phyloP scores from a whole-genome alignment of 2,888 invertebrate genomes.

The Lepidocyrtinus sp. region DNA sequence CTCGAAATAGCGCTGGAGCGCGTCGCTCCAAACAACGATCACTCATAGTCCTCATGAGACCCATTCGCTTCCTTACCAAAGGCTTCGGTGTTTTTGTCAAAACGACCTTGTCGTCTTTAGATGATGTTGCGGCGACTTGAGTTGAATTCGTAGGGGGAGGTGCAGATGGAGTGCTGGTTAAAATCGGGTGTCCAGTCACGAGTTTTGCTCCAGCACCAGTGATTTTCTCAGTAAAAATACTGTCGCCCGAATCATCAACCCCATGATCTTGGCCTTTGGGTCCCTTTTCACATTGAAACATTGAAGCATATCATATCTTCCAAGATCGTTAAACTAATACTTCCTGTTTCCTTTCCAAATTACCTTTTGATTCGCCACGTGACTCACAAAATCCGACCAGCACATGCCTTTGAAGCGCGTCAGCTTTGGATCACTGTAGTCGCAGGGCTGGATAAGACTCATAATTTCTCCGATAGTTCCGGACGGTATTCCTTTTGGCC shows the following conservation, averaged over 20 bases:
- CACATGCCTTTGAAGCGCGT: constrained; percentile 74
- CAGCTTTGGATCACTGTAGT: constrained; percentile 75
- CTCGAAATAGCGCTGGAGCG: constrained; percentile 65
- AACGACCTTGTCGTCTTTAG: background rate
- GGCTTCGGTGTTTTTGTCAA: constrained; percentile 62
- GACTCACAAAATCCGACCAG: constrained; percentile 73
- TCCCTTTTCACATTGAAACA: constrained; percentile 48
- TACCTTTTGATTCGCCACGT: constrained; percentile 71
- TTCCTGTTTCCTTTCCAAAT: constrained; percentile 63
- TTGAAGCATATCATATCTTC: background rate
- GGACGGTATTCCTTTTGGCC: constrained; percentile 74
- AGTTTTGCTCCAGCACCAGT: constrained; percentile 25
- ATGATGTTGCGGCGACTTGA: constrained; percentile 19
- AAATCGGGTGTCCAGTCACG: constrained; percentile 12
- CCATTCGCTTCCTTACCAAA: constrained; percentile 66
- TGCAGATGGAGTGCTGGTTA: constrained; percentile 40
- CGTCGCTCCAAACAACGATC: constrained; percentile 71
- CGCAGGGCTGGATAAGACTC: constrained; percentile 74
- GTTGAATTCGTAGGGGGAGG: constrained; percentile 27
- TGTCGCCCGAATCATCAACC: constrained; percentile 23
- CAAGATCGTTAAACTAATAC: constrained; percentile 10
- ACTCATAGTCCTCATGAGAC: constrained; percentile 71
- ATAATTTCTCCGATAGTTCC: constrained; percentile 75
- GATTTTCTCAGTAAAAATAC: constrained; percentile 16
- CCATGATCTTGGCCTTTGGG: constrained; percentile 33